These are phyloP conservation scores for Panulirus ornatus DNA, from an alignment of 1,140 invertebrate species.

Conservation along the genomic window DNA sequence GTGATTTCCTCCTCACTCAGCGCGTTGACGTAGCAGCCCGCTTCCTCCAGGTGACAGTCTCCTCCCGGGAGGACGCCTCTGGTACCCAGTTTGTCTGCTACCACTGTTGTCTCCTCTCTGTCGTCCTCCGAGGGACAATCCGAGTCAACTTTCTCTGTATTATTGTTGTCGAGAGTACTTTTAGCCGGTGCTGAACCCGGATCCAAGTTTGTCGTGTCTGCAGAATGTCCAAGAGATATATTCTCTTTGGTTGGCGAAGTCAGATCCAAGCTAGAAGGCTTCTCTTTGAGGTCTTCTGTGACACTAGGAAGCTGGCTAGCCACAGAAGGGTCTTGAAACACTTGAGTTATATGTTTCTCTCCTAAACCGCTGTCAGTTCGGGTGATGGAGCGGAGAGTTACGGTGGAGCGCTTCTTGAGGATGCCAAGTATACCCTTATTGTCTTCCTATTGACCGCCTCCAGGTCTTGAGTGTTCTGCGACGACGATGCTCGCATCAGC, in stretches of 20 bases:
- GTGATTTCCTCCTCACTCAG: slow-evolving; percentile 29
- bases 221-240: too few species aligned
- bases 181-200: background rate
- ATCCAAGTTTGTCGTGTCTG: background rate
- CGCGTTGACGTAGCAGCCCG: background rate
- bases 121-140: background rate
- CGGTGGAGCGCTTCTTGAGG: slow-evolving; percentile 10
- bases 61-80: too few species aligned
- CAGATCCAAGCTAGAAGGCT: too few species aligned
- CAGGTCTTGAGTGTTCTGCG: slow-evolving; percentile 15
- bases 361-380: slow-evolving; percentile 26
- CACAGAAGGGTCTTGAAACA: background rate
- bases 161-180: background rate
- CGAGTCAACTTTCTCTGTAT: background rate
- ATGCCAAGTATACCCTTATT: background rate
- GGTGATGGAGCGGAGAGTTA: slow-evolving; percentile 32
- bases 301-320: background rate
- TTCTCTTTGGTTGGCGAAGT: background rate
- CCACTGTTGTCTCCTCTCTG: background rate
- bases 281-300: background rate
- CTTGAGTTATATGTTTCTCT: too few species aligned
- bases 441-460: background rate
- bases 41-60: background rate
- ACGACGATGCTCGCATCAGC: background rate
- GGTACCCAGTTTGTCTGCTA: background rate